Base-by-base conservation (phyloP, 1,140 invertebrate species). In the Achroia grisella region DNA sequence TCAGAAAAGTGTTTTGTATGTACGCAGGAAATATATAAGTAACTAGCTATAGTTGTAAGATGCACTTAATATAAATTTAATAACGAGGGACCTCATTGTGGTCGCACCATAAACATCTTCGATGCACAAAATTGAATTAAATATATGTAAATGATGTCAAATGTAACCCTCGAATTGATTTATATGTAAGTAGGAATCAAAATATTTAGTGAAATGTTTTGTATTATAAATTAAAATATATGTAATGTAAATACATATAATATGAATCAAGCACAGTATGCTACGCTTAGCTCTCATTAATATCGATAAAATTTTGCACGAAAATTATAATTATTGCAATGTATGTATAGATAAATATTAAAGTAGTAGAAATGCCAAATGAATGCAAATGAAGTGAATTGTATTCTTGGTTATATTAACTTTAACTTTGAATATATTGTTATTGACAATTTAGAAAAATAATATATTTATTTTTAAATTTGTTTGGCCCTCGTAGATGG, bases 121-220 rank as follows among this genome's bases (percentile, higher is more conserved):
- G 33, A 13, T 12, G n/a, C 33, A 17, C 30, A 31, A 2, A n/a
- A 31, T 23, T 2, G 8, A 31, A 10, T 37, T 17, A 11, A 37
- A 37, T 37, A 14, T 17, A 34, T n/a, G n/a, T n/a, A 37, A 37
- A 10, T 37, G 10, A 15, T 5, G 15, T 15, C 1, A 37, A 35
- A 6, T 35, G 12, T 37, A 17, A 17, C 6, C 62, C 45, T 61
- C 57, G 56, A 60, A 66, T 61, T 61, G 53, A 69, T 60, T 64
- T 41, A 45, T 45, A 50, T 57, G 41, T 66, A 67, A 70, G 58
- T 63, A 66, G 65, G 35, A 49, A 62, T 49, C 51, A 62, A 73
- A 69, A 71, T 69, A 70, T 70, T 68, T 70, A 71, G 62, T 49
- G 43, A 64, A 78, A 74, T 76, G 63, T 79, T 71, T 74, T 80